phyloP scores from a whole-genome alignment of 2,113 vertebrate species.

The Petrocephalus zakoni region DNA sequence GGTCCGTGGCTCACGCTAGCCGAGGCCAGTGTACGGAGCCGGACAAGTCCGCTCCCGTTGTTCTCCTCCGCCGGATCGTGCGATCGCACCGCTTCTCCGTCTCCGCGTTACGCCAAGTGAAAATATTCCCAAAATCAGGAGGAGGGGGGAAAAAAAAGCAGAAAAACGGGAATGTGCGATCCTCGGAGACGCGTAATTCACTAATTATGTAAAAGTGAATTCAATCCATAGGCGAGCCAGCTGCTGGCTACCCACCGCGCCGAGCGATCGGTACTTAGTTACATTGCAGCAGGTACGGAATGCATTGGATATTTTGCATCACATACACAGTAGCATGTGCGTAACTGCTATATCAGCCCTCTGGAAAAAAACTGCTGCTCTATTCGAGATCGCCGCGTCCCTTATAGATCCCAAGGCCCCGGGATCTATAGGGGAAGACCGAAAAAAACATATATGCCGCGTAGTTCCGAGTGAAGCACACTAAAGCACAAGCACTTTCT shows the following conservation, averaged over 20 bases:
- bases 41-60: conserved; percentile 6
- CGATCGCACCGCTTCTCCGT: background rate
- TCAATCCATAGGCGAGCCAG: background rate
- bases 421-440: conserved; percentile 2
- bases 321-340: background rate
- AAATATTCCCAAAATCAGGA: conserved; percentile 16
- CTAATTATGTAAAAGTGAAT: background rate
- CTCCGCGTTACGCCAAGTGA: background rate
- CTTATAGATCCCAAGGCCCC: background rate
- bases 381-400: background rate
- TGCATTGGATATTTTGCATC: conserved; percentile 4
- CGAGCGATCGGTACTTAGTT: background rate
- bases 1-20: background rate
- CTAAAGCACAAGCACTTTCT: conserved; percentile 19
- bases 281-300: conserved; percentile 22
- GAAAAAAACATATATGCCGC: background rate
- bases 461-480: background rate
- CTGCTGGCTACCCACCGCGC: background rate
- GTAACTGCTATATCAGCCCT: background rate
- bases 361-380: conserved; percentile 10
- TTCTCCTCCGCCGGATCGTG: conserved; percentile 14
- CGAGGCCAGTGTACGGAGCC: conserved; percentile 17
- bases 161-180: background rate
- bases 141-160: too few relatives aligned
- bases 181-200: background rate